Conservation (phyloP, 2,888 invertebrate species). For the Noctua comes region DNA sequence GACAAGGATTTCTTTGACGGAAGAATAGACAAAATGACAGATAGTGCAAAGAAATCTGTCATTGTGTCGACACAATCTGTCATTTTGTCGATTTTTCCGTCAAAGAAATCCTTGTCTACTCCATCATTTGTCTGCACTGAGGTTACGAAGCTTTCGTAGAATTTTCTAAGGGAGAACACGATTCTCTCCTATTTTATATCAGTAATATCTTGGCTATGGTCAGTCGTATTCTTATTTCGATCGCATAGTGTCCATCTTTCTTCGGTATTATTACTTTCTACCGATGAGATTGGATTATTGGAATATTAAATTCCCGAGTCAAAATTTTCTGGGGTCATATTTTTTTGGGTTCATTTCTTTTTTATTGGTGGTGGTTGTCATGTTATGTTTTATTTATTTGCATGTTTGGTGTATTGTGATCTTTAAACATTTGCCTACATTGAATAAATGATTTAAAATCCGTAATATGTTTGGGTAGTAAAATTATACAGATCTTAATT, state of each 20-base stretch:
- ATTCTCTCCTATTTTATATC: background rate
- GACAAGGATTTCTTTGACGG: too few relatives aligned
- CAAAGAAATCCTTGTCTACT: too few relatives aligned
- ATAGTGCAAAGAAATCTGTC: too few relatives aligned
- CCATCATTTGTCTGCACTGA: background rate
- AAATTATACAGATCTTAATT: background rate
- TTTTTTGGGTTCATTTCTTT: constrained; percentile 27
- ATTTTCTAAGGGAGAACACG: background rate
- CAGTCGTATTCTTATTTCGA: constrained; percentile 22
- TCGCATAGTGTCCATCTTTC: background rate
- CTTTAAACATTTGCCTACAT: background rate
- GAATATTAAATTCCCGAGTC: background rate
- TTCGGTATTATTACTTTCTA: constrained; percentile 16
- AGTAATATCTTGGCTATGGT: background rate
- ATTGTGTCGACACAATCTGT: too few relatives aligned
- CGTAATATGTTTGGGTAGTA: background rate
- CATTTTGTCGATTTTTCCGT: too few relatives aligned
- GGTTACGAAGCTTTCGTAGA: background rate
- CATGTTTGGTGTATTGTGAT: constrained; percentile 51
- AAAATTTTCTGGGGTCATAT: background rate
- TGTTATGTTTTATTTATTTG: constrained; percentile 48
- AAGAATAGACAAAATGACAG: too few relatives aligned
- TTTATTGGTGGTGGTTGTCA: constrained; percentile 49
- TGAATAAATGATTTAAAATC: background rate
- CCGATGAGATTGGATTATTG: background rate